Percentiles rank a stretch among this genome's conserved stretches.
phyloP scores from a whole-genome alignment of 2,888 invertebrate genomes.

The Heterodera filipjevi region DNA sequence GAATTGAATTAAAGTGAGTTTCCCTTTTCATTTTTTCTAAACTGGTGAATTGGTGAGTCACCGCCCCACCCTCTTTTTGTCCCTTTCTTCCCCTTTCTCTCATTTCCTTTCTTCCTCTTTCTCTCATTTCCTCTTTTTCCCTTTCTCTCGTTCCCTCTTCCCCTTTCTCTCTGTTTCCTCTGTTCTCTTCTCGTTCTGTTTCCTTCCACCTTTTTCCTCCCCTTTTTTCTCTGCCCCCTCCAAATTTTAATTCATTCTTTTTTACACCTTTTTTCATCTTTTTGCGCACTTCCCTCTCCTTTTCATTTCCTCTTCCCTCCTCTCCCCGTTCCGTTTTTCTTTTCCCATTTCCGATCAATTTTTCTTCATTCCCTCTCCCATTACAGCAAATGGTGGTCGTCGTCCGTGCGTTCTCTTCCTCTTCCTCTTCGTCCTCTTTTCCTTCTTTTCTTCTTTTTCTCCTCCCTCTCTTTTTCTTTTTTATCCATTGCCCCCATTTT shows the following conservation, averaged over 20 bases:
- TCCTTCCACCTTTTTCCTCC: not conserved
- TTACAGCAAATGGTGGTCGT: not conserved
- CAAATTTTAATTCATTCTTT: not conserved
- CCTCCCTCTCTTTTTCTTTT: not conserved
- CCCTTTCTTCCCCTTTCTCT: not conserved
- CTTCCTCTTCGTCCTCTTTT: not conserved
- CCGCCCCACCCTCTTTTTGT: not conserved
- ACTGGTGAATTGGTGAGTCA: not conserved
- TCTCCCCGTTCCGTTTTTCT: slow-evolving; percentile 6
- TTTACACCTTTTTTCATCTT: not conserved
- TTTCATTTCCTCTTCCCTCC: not conserved
- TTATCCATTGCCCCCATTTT: not conserved
- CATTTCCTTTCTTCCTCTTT: not conserved
- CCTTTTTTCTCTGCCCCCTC: not conserved
- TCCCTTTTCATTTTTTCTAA: not conserved
- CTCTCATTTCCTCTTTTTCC: not conserved
- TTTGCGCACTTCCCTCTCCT: not conserved
- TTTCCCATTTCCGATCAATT: not conserved
- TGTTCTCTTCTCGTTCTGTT: not conserved
- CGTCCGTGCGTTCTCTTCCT: not conserved
- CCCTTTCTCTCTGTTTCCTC: not conserved
- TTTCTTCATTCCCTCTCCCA: not conserved
- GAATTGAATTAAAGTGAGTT: not conserved
- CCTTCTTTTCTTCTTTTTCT: not conserved
- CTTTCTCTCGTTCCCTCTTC: not conserved